Percentiles rank a stretch among this genome's conserved stretches.
Evolutionary conservation across 2,113 vertebrate species (phyloP).

Genomic region (Nettapus auritus): DNA sequence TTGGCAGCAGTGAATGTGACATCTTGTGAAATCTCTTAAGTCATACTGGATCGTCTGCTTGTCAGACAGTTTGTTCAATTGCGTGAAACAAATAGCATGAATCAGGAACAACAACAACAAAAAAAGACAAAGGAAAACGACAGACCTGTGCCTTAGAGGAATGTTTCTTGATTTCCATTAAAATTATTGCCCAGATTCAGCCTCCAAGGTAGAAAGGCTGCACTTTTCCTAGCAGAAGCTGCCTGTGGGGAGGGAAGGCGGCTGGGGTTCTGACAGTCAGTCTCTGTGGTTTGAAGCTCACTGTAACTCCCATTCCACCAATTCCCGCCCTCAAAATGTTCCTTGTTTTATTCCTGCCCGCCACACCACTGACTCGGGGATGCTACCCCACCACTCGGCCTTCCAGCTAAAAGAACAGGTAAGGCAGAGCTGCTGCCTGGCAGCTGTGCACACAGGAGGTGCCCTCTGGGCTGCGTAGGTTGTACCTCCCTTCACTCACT

Average conservation of each 20-base stretch:
- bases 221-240: not conserved
- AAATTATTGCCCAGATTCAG: not conserved
- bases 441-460: not conserved
- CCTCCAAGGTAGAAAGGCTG: not conserved
- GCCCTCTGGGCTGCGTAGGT: not conserved
- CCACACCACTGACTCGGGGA: not conserved
- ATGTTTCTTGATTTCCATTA: not conserved
- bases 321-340: conserved; percentile 35
- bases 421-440: conserved; percentile 42
- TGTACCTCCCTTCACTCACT: not conserved
- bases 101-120: not conserved
- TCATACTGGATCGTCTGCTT: not conserved
- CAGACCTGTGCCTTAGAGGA: not conserved
- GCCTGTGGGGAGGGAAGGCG: not conserved
- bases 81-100: not conserved
- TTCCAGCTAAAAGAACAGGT: conserved; percentile 58
- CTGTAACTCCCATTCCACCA: not conserved
- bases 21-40: not conserved
- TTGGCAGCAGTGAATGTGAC: not conserved
- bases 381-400: not conserved
- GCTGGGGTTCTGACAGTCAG: not conserved
- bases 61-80: not conserved
- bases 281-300: not conserved
- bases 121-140: not conserved
- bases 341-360: conserved; percentile 46